Evolutionary conservation across 2,888 invertebrate genomes (phyloP).

Genomic region (Beris morrisii): DNA sequence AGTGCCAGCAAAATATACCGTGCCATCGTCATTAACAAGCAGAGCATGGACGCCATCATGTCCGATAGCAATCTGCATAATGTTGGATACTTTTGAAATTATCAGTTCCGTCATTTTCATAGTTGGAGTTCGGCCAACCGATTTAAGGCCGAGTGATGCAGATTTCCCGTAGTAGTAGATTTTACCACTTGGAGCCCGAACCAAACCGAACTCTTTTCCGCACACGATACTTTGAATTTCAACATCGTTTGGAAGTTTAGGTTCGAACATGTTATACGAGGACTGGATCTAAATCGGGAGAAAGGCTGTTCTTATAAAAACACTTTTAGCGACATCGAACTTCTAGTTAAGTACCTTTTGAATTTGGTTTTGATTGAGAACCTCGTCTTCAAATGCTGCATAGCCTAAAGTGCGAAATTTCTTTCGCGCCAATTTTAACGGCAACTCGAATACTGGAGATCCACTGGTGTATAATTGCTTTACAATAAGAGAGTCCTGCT

Average conservation of each 20-base stretch:
- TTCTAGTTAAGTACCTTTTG: slow-evolving; percentile 44
- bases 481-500: slow-evolving; percentile 77
- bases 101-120: slow-evolving; percentile 60
- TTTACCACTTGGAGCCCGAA: slow-evolving; percentile 84
- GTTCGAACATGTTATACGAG: slow-evolving; percentile 61
- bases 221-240: slow-evolving; percentile 76
- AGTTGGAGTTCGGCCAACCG: slow-evolving; percentile 53
- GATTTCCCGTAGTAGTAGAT: slow-evolving; percentile 88
- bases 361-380: slow-evolving; percentile 56
- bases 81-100: slow-evolving; percentile 71
- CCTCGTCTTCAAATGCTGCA: slow-evolving; percentile 71
- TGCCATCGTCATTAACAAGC: slow-evolving; percentile 89
- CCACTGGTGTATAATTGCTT: slow-evolving; percentile 63
- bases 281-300: slow-evolving; percentile 54
- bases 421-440: slow-evolving; percentile 75
- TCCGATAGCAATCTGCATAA: slow-evolving; percentile 81
- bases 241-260: slow-evolving; percentile 70
- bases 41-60: slow-evolving; percentile 93
- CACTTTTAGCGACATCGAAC: neutral
- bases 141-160: slow-evolving; percentile 81
- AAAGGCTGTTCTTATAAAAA: neutral
- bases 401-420: slow-evolving; percentile 77
- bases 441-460: slow-evolving; percentile 62
- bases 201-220: slow-evolving; percentile 88
- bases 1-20: slow-evolving; percentile 83